Percentiles rank a stretch among this genome's conserved stretches.
Evolutionary conservation across 2,113 vertebrate species (phyloP).

Genomic region (Leptodactylus fuscus): DNA sequence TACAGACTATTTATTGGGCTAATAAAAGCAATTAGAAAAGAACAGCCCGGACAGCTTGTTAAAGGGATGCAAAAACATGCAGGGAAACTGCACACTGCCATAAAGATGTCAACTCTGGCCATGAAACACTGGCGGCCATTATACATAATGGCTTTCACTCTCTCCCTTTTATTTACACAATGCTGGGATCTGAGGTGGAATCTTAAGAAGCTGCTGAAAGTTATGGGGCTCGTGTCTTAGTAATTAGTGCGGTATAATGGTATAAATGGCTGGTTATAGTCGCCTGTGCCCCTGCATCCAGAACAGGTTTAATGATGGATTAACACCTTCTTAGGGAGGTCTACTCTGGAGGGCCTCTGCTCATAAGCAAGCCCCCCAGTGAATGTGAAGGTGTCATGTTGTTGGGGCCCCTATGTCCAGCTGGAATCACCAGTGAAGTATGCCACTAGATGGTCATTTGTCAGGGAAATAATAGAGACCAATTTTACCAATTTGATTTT

Average conservation of each 20-base stretch:
- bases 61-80: slow-evolving; percentile 54
- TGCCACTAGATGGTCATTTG: too few species aligned
- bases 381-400: not conserved
- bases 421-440: not conserved
- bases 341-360: not conserved
- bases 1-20: slow-evolving; percentile 54
- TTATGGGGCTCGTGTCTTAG: not conserved
- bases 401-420: not conserved
- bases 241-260: slow-evolving; percentile 28
- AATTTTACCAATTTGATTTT: too few species aligned
- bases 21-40: slow-evolving; percentile 56
- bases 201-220: slow-evolving; percentile 33
- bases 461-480: too few species aligned
- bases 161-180: slow-evolving; percentile 41
- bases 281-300: not conserved
- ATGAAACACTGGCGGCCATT: slow-evolving; percentile 52
- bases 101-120: slow-evolving; percentile 51
- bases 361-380: not conserved
- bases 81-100: slow-evolving; percentile 4
- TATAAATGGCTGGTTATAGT: not conserved
- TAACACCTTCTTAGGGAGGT: not conserved
- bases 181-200: slow-evolving; percentile 27
- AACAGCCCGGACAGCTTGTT: slow-evolving; percentile 37
- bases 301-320: not conserved
- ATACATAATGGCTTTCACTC: slow-evolving; percentile 37